Percentiles rank a stretch among this genome's conserved stretches.
Conservation (phyloP, 2,888 invertebrate species). For the Hydriomena furcata region DNA sequence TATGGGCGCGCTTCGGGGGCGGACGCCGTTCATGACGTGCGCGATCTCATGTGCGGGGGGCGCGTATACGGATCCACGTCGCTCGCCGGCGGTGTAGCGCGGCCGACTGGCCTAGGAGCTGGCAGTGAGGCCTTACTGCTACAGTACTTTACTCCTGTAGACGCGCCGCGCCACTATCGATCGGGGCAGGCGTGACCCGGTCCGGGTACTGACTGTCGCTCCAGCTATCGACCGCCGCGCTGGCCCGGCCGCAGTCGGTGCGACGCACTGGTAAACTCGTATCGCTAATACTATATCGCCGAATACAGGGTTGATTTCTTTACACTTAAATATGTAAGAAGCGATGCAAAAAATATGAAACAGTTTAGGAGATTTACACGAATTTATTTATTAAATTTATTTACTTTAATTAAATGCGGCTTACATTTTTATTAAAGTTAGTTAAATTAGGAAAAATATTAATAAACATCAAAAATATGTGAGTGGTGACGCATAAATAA, state of each 20-base stretch:
- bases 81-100: slow-evolving; percentile 59
- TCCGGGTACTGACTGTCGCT: slow-evolving; percentile 72
- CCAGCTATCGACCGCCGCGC: slow-evolving; percentile 73
- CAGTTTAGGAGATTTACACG: too few species aligned
- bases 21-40: slow-evolving; percentile 80
- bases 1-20: slow-evolving; percentile 84
- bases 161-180: slow-evolving; percentile 67
- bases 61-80: slow-evolving; percentile 36
- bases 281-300: slow-evolving; percentile 64
- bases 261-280: slow-evolving; percentile 64
- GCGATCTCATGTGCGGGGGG: slow-evolving; percentile 67
- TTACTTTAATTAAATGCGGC: too few species aligned
- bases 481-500: too few species aligned
- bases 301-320: too few species aligned
- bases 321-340: too few species aligned
- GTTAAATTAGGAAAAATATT: too few species aligned
- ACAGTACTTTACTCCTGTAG: slow-evolving; percentile 67
- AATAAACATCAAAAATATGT: too few species aligned
- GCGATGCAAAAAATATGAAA: too few species aligned
- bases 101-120: slow-evolving; percentile 62
- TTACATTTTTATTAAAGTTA: too few species aligned
- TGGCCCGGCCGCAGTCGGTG: slow-evolving; percentile 52
- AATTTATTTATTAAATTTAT: too few species aligned
- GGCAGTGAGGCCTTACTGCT: slow-evolving; percentile 46
- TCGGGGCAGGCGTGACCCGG: slow-evolving; percentile 70